A percentile compares a stretch with the other conserved stretches of the same genome.
These are phyloP conservation scores for Caerostris extrusa DNA, from an alignment of 1,140 invertebrate genomes.

Conservation along the genomic window DNA sequence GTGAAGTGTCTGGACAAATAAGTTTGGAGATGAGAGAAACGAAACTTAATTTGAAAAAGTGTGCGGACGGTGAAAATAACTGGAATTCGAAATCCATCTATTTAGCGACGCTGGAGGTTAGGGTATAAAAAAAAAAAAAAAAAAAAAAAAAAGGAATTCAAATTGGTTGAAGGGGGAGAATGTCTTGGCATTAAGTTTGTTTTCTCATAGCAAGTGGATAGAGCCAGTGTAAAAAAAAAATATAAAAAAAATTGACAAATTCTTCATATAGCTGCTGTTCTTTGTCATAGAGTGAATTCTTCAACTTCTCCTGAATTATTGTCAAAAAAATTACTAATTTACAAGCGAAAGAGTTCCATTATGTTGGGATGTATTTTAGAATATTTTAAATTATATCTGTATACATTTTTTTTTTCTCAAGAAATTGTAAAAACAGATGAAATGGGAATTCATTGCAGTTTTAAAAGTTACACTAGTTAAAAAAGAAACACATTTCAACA, in stretches of 20 bases:
- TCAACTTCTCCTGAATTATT: too few species aligned
- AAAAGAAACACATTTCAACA: too few species aligned
- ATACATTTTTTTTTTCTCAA: too few species aligned
- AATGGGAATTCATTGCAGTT: too few species aligned
- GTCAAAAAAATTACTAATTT: too few species aligned
- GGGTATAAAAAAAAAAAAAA: neutral
- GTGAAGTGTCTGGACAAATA: conserved; percentile 43
- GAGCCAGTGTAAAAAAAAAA: neutral
- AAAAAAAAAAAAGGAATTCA: neutral
- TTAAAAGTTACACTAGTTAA: too few species aligned
- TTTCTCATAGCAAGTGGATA: neutral
- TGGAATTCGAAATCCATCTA: conserved; percentile 9
- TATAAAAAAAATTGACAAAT: neutral
- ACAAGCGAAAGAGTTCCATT: too few species aligned
- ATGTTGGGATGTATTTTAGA: too few species aligned
- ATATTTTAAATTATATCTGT: too few species aligned
- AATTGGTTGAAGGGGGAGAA: neutral
- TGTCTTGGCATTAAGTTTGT: neutral
- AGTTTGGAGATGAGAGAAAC: neutral
- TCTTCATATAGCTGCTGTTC: neutral
- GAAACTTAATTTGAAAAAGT: conserved; percentile 46
- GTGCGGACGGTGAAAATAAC: conserved; percentile 26
- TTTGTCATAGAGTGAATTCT: too few species aligned
- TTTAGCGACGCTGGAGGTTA: neutral
- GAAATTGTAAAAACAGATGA: too few species aligned